Percentiles rank a stretch among this genome's conserved stretches.
These are phyloP conservation scores for Charadrius vociferus DNA, from an alignment of 2,113 vertebrate genomes.

Conservation along the genomic window DNA sequence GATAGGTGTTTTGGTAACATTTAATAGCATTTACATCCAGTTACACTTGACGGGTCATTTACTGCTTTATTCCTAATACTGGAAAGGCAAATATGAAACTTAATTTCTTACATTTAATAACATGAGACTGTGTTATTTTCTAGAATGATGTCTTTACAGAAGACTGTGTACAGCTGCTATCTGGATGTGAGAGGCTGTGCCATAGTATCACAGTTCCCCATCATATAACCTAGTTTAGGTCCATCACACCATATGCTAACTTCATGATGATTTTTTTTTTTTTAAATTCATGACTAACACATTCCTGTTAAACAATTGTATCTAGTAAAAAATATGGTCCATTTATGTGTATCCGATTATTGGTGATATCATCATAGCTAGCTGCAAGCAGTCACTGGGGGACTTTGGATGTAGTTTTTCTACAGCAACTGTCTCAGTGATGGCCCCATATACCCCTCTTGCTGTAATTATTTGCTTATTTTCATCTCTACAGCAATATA, in stretches of 20 bases:
- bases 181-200: not conserved
- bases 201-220: not conserved
- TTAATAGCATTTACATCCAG: not conserved
- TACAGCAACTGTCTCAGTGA: not conserved
- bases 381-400: not conserved
- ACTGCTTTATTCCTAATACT: not conserved
- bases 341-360: not conserved
- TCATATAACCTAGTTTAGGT: not conserved
- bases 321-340: not conserved
- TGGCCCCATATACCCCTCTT: not conserved
- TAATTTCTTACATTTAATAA: not conserved
- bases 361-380: not conserved
- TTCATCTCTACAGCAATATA: not conserved
- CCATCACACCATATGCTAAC: not conserved
- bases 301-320: not conserved
- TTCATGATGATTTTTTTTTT: not conserved
- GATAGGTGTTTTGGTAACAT: not conserved
- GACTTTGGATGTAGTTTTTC: not conserved
- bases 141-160: not conserved
- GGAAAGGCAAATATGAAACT: not conserved
- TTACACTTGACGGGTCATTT: not conserved
- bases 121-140: not conserved
- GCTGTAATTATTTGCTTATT: not conserved
- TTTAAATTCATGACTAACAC: not conserved
- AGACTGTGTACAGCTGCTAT: not conserved